These are phyloP conservation scores for Branchinecta lynchi DNA, from an alignment of 1,140 invertebrate genomes.

Conservation along the genomic window DNA sequence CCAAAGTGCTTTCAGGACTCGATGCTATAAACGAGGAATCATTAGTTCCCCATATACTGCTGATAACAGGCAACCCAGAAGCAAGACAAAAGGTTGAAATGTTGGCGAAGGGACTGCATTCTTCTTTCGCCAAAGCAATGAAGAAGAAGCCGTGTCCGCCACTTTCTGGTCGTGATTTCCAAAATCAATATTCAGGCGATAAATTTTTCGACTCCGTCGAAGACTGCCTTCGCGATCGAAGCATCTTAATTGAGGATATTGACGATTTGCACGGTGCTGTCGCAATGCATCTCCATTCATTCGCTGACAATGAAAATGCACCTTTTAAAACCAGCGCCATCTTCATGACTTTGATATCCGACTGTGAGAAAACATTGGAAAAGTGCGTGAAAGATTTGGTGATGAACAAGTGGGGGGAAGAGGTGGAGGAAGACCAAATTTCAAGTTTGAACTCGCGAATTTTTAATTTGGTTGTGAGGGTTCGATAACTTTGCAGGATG, in stretches of 20 bases:
- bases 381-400: neutral
- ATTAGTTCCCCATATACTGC: neutral
- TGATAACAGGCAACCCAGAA: neutral
- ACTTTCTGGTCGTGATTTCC: neutral
- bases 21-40: neutral
- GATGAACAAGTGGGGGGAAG: neutral
- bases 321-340: constrained; percentile 7
- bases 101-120: neutral
- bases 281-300: neutral
- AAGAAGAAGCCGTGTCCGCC: neutral
- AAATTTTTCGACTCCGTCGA: neutral
- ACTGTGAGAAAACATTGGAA: neutral
- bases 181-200: neutral
- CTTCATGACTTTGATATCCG: neutral
- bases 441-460: neutral
- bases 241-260: neutral
- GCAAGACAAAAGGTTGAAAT: neutral
- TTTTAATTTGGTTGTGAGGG: neutral
- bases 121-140: neutral
- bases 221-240: neutral
- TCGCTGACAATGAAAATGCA: constrained; percentile 7
- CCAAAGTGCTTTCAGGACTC: neutral
- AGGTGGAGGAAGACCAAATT: neutral
- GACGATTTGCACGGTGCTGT: neutral
- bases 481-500: neutral